Evolutionary conservation across 2,113 vertebrate genomes (phyloP).

Genomic region (Tursiops truncatus): DNA sequence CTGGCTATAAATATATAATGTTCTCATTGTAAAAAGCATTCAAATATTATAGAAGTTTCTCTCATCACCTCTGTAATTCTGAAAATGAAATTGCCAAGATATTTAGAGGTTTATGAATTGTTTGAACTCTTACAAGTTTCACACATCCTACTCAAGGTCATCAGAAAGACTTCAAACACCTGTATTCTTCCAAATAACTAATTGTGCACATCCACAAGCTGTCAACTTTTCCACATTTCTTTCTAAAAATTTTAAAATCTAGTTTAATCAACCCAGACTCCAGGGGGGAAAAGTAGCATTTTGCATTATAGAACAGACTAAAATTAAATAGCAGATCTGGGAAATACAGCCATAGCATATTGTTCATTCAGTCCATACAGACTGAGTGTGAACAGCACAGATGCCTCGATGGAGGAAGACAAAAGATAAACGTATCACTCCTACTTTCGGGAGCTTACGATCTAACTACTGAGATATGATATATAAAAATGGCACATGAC

Average conservation of each 20-base stretch:
- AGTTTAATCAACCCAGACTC: neutral
- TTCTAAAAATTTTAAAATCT: neutral
- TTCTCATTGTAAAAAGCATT: conserved; percentile 15
- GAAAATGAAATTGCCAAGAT: conserved; percentile 49
- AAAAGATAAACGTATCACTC: neutral
- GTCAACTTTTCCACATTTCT: conserved; percentile 24
- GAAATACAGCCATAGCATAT: neutral
- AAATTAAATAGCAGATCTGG: conserved; percentile 3
- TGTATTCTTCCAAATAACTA: neutral
- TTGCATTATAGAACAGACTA: neutral
- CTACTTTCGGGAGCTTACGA: neutral
- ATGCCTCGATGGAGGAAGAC: neutral
- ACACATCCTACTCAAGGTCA: neutral
- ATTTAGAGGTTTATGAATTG: conserved; percentile 36
- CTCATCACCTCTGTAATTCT: conserved; percentile 19
- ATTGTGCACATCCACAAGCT: neutral
- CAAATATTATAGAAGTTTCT: conserved; percentile 20
- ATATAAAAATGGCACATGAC: neutral
- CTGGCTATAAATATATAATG: conserved; percentile 12
- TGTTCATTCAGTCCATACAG: neutral
- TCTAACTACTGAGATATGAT: neutral
- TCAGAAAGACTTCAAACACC: neutral
- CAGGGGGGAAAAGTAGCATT: neutral
- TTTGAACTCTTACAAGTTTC: neutral
- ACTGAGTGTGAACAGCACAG: neutral